Evolutionary conservation across 1,140 invertebrate genomes (phyloP), one percentile per base, ranked within the genome.

Genomic region (Homalodisca vitripennis): DNA sequence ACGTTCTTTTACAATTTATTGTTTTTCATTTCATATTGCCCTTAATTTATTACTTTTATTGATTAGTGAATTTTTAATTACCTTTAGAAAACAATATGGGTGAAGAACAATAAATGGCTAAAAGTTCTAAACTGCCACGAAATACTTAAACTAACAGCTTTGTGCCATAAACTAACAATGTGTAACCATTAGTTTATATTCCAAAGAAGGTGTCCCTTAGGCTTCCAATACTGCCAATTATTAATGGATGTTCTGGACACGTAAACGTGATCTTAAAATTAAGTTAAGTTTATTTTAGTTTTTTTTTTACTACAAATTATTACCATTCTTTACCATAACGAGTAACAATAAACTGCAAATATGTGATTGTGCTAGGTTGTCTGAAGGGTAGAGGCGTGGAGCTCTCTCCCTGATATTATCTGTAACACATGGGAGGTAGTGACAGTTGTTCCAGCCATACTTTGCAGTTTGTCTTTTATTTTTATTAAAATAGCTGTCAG

Each of bases 111-210:
- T 60, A 27, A 60, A 60, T 30, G 34, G n/a, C 24, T 27, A 26
- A 30, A 30, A 60, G 55, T 60, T 27, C 29, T 29, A 24, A 60
- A 60, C 55, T 60, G 55, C 55, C 55, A 22, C 55, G 29, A 22
- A 27, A 12, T 20, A 51, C 24, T 29, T 10, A 12, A 10, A 60
- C 55, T 60, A 60, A 60, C 55, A 14, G 55, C 55, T 60, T 60
- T 27, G 55, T 60, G 55, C 55, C 55, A 60, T 60, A 60, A 51
- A 60, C 14, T 60, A 60, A 60, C 24, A 14, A 30, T 2, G 26
- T 24, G 14, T 60, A 60, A 60, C 55, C 55, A 60, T 30, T 60
- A 60, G 55, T 41, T 41, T 41, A 41, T 60, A 60, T 60, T 60
- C 55, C 55, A 60, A 60, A 60, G 55, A 60, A 41, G 10, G 14